These are phyloP conservation scores for Mamestra configurata DNA, from an alignment of 1,140 invertebrate genomes.

Conservation along the genomic window DNA sequence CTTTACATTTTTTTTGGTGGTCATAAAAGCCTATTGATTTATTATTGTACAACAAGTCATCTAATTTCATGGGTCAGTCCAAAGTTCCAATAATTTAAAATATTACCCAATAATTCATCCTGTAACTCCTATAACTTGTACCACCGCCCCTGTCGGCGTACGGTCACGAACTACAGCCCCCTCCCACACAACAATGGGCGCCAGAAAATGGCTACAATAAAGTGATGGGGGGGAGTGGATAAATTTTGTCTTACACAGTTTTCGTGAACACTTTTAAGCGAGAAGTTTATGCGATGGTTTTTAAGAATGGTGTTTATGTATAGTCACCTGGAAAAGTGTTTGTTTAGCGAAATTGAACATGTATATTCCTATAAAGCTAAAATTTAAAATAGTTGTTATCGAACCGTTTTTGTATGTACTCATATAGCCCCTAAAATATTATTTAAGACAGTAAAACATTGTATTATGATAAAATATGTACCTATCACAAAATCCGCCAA, in stretches of 20 bases:
- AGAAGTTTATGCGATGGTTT: slow-evolving; percentile 8
- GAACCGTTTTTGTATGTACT: no score
- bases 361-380: no score
- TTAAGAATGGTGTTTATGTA: not conserved
- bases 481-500: no score
- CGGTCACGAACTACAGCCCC: slow-evolving; percentile 58
- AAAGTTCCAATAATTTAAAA: not conserved
- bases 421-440: no score
- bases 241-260: slow-evolving; percentile 65
- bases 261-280: slow-evolving; percentile 59
- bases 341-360: no score
- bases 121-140: slow-evolving; percentile 50
- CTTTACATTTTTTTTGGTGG: no score
- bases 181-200: slow-evolving; percentile 56
- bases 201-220: slow-evolving; percentile 68
- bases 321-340: not conserved
- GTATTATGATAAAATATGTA: no score
- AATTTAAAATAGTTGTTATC: no score
- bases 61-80: no score
- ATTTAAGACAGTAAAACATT: no score
- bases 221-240: slow-evolving; percentile 56
- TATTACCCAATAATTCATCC: not conserved
- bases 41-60: no score
- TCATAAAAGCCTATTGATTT: no score
- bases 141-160: slow-evolving; percentile 48